Evolutionary conservation across 2,113 vertebrate genomes (phyloP), one percentile per base, ranked within the genome.

Genomic region (Paraplagusia blochii): DNA sequence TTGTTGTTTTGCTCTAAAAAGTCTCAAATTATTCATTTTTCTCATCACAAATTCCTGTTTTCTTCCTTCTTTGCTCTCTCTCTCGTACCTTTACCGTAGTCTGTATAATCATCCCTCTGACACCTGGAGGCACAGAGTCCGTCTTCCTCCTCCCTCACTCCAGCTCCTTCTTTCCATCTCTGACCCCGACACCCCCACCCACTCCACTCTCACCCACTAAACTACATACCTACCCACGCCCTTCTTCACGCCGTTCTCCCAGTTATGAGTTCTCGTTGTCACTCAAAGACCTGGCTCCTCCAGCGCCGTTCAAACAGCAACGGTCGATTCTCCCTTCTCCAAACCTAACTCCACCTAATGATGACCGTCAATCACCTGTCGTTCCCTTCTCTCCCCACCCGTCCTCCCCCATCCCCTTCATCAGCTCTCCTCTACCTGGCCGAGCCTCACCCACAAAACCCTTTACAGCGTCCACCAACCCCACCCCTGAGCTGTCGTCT

Each of bases 211-310:
- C 67, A 10, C 65, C 74, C 40, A 16, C 52, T 44, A 9, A 52
- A 43, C 9, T 49, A 3, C 22, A 13, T 43, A 12, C 77, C 83
- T 58, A 76, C 84, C 17, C 1, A 2, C 61, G 78, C 64, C 82
- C 79, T 60, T 79, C 87, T 78, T 75, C 64, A 58, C 51, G 85
- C 66, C 89, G 88, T 81, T 90, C 88, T 69, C 85, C 63, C 0
- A 87, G 85, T 74, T 89, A 89, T 2, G 84, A 86, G 57, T 85
- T 77, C 5, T 89, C 87, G 16, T 79, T 89, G 59, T 82, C 67
- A 0, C 74, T 83, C 34, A 76, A 77, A 74, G 87, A 87, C 67
- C 71, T 89, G 70, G 85, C 81, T 7, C 86, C 85, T 58, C 53
- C 69, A 22, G 66, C 43, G 0, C 19, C 0, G 3, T 69, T 80